Evolutionary conservation across 2,888 invertebrate genomes (phyloP).

Genomic region (Dromius quadrimaculatus): DNA sequence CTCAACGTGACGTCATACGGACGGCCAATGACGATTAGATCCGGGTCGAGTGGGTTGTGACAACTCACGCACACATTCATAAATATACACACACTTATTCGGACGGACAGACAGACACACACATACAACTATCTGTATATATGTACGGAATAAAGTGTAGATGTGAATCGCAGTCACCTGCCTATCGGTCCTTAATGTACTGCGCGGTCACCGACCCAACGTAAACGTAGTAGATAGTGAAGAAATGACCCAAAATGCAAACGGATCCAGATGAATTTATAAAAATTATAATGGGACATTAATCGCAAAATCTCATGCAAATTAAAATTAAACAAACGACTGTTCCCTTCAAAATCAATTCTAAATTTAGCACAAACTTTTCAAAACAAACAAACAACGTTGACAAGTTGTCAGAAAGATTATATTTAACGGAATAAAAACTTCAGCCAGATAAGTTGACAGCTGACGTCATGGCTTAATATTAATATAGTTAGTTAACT

Average conservation of each 20-base stretch:
- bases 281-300: no score
- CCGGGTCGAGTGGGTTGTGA: constrained; percentile 52
- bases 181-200: background rate
- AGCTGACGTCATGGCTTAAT: no score
- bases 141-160: background rate
- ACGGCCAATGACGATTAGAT: constrained; percentile 52
- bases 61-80: constrained; percentile 1
- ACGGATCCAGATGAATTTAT: background rate
- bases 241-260: background rate
- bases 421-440: no score
- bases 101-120: background rate
- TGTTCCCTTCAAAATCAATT: no score
- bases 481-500: no score
- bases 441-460: no score
- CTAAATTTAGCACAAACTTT: no score
- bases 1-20: constrained; percentile 45
- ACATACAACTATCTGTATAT: background rate
- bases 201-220: background rate
- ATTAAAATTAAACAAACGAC: no score
- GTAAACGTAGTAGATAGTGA: background rate
- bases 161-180: background rate
- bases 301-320: no score
- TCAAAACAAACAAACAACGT: no score
- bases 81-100: background rate
- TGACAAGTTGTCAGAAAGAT: no score